A percentile compares a stretch with the other conserved stretches of the same genome.
phyloP scores from a whole-genome alignment of 2,888 invertebrate species.

The Chloroclystis v-ata region DNA sequence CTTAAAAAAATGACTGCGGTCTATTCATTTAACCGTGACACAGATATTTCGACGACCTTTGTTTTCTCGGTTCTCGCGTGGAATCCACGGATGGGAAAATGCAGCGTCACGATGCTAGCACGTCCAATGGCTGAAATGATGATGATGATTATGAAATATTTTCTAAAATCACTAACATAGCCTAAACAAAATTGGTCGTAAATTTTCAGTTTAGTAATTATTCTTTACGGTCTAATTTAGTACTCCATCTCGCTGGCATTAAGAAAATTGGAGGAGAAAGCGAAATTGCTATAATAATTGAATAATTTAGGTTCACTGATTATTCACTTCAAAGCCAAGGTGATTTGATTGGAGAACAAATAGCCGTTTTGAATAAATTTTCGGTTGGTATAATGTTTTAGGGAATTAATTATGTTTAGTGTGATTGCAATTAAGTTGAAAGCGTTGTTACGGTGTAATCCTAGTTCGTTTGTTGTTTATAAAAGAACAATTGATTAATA shows the following conservation, averaged over 20 bases:
- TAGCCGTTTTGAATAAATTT: background rate
- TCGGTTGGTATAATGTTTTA: background rate
- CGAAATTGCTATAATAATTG: constrained; percentile 18
- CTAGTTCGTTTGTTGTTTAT: too few species aligned
- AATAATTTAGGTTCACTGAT: constrained; percentile 7
- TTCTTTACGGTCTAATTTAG: constrained; percentile 10
- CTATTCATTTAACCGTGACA: too few species aligned
- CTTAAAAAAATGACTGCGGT: too few species aligned
- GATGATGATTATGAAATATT: too few species aligned
- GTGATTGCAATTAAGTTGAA: background rate
- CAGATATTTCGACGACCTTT: too few species aligned
- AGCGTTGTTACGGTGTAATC: too few species aligned
- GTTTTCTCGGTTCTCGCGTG: too few species aligned
- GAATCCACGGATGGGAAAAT: too few species aligned
- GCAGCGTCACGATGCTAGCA: too few species aligned
- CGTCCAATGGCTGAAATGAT: too few species aligned
- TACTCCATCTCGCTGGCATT: constrained; percentile 5
- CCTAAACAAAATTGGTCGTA: background rate
- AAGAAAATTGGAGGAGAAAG: constrained; percentile 18
- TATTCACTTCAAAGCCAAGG: constrained; percentile 2
- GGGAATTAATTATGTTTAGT: background rate
- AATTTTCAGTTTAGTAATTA: background rate
- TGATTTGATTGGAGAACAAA: background rate
- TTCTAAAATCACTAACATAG: background rate
- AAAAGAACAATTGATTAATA: too few species aligned